These are phyloP conservation scores for Platichthys flesus DNA, from an alignment of 2,113 vertebrate genomes.

Conservation along the genomic window DNA sequence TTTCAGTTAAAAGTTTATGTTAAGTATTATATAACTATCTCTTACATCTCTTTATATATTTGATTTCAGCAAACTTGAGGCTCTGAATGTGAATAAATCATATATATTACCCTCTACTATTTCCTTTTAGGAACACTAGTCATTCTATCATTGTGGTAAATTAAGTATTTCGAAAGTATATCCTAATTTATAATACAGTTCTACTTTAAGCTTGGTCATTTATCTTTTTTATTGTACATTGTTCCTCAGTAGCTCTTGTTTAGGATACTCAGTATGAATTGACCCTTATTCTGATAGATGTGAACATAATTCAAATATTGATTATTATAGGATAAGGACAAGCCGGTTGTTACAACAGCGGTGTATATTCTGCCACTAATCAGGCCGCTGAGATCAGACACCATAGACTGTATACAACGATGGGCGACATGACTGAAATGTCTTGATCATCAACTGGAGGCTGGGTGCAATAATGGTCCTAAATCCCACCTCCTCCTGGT, in stretches of 20 bases:
- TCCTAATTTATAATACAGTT: neutral
- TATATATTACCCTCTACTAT: neutral
- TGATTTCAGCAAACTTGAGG: neutral
- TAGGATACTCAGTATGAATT: neutral
- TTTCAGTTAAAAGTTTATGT: no score
- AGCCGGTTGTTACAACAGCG: no score
- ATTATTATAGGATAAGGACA: no score
- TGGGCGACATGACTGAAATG: no score
- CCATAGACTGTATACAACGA: no score
- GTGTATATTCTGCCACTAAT: no score
- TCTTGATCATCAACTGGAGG: no score
- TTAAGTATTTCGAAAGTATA: neutral
- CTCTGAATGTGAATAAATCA: neutral
- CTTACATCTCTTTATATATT: neutral
- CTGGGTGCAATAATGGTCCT: no score
- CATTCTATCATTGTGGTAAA: neutral
- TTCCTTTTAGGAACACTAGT: neutral
- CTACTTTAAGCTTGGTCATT: neutral
- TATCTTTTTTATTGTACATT: neutral
- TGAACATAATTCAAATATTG: neutral
- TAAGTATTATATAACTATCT: neutral
- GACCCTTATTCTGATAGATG: neutral
- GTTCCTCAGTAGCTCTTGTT: neutral
- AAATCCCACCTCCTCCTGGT: no score
- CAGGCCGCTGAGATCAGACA: no score